phyloP scores from a whole-genome alignment of 2,888 invertebrate genomes.

The Clanis bilineata region DNA sequence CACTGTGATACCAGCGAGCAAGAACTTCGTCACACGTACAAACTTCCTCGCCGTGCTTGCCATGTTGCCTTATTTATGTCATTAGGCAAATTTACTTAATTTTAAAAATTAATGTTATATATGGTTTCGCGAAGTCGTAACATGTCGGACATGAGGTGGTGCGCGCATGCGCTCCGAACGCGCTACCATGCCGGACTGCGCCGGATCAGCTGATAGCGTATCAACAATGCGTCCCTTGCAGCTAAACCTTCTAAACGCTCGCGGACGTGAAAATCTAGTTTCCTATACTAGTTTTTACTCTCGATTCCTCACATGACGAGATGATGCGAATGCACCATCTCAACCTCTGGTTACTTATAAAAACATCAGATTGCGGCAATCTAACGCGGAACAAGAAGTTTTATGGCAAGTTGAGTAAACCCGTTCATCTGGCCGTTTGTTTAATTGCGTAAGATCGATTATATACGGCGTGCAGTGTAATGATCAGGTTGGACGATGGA shows the following conservation, averaged over 20 bases:
- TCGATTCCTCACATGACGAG: conserved; percentile 48
- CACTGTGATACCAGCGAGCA: conserved; percentile 66
- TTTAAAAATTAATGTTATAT: neutral
- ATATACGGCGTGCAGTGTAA: conserved; percentile 43
- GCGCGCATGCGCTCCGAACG: conserved; percentile 73
- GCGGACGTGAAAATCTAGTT: conserved; percentile 74
- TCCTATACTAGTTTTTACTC: conserved; percentile 66
- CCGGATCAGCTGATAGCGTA: conserved; percentile 77
- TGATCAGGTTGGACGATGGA: neutral
- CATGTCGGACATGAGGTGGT: conserved; percentile 26
- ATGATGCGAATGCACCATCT: conserved; percentile 52
- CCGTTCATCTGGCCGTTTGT: conserved; percentile 50
- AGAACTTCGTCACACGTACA: conserved; percentile 61
- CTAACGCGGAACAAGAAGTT: conserved; percentile 66
- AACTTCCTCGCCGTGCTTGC: conserved; percentile 56
- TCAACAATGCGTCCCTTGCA: conserved; percentile 73
- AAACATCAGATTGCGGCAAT: conserved; percentile 58
- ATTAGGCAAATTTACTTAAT: neutral
- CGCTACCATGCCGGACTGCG: conserved; percentile 77
- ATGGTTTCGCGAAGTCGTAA: conserved; percentile 31
- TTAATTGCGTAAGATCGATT: conserved; percentile 69
- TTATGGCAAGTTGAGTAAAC: conserved; percentile 49
- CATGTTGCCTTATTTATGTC: conserved; percentile 35
- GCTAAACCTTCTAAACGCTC: conserved; percentile 74
- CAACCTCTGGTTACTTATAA: conserved; percentile 57